These are phyloP conservation scores for Ictalurus punctatus DNA, from an alignment of 2,113 vertebrate species.

Conservation along the genomic window DNA sequence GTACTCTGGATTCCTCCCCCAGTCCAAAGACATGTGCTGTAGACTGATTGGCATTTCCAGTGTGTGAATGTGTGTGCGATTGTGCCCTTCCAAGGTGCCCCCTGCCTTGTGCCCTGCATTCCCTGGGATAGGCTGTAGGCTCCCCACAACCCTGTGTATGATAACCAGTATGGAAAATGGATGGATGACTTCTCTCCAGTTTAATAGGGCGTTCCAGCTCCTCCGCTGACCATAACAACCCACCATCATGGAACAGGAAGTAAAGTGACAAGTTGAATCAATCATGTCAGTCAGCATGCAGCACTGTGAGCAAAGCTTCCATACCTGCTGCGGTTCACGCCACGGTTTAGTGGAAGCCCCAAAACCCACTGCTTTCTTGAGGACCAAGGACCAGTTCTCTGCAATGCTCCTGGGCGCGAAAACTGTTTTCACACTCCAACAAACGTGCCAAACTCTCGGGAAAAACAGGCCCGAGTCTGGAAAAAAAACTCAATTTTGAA, in stretches of 20 bases:
- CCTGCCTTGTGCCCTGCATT: no score
- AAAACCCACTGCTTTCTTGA: background rate
- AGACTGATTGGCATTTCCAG: no score
- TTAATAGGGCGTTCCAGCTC: background rate
- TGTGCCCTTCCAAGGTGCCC: no score
- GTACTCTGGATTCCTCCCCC: no score
- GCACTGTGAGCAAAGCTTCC: background rate
- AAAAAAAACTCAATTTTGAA: background rate
- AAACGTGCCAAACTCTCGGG: background rate
- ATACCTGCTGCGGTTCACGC: background rate
- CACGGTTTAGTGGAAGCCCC: background rate
- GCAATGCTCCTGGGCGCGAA: background rate
- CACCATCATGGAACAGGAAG: background rate
- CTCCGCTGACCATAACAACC: background rate
- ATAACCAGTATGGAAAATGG: no score
- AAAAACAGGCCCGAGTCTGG: background rate
- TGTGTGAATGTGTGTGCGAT: no score
- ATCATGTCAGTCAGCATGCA: background rate
- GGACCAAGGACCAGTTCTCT: background rate
- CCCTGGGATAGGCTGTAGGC: no score
- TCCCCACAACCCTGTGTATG: no score
- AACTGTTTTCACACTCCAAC: background rate
- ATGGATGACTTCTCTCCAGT: no score
- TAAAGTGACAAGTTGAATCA: background rate
- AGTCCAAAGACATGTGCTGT: no score